These are phyloP conservation scores for Podabrus alpinus DNA, from an alignment of 2,888 invertebrate species.

Conservation along the genomic window DNA sequence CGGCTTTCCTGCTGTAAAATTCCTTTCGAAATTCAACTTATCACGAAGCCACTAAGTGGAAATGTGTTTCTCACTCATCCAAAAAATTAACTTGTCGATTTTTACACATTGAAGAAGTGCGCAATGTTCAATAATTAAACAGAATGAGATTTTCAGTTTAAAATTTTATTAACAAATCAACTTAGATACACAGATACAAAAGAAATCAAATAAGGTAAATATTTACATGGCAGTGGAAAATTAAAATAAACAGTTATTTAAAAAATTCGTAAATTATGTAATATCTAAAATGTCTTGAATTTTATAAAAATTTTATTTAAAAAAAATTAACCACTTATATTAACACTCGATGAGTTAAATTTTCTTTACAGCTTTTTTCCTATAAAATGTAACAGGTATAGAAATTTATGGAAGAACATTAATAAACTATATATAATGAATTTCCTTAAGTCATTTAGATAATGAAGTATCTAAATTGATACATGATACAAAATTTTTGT, in stretches of 20 bases:
- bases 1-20: too few species aligned
- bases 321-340: background rate
- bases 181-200: background rate
- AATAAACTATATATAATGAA: background rate
- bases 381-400: background rate
- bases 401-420: background rate
- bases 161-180: constrained; percentile 2
- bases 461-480: background rate
- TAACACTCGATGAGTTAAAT: background rate
- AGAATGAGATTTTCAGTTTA: background rate
- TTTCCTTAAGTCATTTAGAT: background rate
- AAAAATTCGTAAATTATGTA: background rate
- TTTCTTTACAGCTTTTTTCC: background rate
- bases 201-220: background rate
- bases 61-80: too few species aligned
- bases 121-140: too few species aligned
- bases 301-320: background rate
- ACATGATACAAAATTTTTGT: background rate
- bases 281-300: background rate
- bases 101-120: too few species aligned
- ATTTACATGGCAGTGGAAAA: constrained; percentile 1
- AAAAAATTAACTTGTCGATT: background rate
- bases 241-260: background rate
- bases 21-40: too few species aligned
- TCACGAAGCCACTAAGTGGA: too few species aligned